phyloP scores from a whole-genome alignment of 2,797 vertebrate genomes.

The Chlorospingus semifuscus region DNA sequence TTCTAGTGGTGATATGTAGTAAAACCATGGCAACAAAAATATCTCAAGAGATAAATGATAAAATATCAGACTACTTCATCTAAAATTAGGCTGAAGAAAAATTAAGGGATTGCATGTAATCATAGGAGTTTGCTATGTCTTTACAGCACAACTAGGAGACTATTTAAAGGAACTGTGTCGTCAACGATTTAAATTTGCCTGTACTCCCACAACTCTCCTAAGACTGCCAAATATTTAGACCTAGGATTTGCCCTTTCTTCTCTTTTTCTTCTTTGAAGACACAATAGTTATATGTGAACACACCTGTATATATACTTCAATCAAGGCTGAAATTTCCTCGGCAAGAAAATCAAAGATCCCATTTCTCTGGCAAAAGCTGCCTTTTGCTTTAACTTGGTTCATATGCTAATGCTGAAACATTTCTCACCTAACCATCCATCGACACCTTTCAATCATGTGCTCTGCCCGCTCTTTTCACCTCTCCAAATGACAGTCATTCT shows the following conservation, averaged over 20 bases:
- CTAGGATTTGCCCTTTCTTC: background rate
- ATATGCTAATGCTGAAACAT: background rate
- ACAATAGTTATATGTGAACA: background rate
- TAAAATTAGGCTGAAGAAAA: background rate
- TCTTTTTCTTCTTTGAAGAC: background rate
- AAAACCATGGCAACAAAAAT: background rate
- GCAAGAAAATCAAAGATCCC: background rate
- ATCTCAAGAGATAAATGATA: background rate
- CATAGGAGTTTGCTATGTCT: background rate
- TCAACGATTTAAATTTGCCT: background rate
- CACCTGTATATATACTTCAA: background rate
- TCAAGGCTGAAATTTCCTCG: background rate
- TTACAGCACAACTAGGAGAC: background rate
- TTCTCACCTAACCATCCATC: background rate
- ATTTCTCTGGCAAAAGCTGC: background rate
- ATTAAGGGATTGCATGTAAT: background rate
- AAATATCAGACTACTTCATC: background rate
- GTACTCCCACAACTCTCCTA: background rate
- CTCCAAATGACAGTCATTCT: background rate
- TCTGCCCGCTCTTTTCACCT: background rate
- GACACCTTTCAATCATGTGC: background rate
- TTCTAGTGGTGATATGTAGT: background rate
- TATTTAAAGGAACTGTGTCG: background rate
- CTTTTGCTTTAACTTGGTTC: background rate
- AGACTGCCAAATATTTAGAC: background rate